Conservation (phyloP, 2,797 vertebrate species). For the Nyctalus aviator region DNA sequence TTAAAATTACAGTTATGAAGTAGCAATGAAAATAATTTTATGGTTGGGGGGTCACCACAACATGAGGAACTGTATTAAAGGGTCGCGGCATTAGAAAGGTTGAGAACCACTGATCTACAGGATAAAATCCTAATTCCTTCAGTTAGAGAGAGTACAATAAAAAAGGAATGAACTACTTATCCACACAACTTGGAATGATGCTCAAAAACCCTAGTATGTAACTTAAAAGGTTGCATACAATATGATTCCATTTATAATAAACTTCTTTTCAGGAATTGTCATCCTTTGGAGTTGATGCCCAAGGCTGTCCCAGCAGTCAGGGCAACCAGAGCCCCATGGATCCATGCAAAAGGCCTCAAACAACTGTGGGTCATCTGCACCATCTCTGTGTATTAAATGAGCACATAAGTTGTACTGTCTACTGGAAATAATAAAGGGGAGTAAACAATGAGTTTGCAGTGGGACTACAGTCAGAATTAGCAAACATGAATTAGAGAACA, state of each 20-base stretch:
- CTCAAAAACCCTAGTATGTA: background rate
- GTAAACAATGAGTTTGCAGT: background rate
- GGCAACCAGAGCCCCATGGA: background rate
- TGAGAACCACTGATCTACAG: background rate
- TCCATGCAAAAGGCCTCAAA: background rate
- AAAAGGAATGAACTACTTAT: background rate
- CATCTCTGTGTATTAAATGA: background rate
- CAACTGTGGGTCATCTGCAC: background rate
- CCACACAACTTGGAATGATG: background rate
- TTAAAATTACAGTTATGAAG: too few species aligned
- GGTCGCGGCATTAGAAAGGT: too few species aligned
- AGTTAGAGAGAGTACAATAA: background rate
- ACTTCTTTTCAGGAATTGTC: background rate
- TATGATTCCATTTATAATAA: background rate
- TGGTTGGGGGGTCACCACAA: too few species aligned
- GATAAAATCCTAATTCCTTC: constrained; percentile 26
- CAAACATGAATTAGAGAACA: background rate
- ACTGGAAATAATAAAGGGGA: background rate
- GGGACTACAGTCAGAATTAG: background rate
- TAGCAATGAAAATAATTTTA: too few species aligned
- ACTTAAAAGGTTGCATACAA: background rate
- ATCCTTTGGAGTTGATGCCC: background rate
- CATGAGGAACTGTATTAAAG: too few species aligned
- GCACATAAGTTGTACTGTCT: background rate
- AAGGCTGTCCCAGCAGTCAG: background rate